Base-by-base conservation (phyloP, 2,797 vertebrate genomes). In the Chelon labrosus region DNA sequence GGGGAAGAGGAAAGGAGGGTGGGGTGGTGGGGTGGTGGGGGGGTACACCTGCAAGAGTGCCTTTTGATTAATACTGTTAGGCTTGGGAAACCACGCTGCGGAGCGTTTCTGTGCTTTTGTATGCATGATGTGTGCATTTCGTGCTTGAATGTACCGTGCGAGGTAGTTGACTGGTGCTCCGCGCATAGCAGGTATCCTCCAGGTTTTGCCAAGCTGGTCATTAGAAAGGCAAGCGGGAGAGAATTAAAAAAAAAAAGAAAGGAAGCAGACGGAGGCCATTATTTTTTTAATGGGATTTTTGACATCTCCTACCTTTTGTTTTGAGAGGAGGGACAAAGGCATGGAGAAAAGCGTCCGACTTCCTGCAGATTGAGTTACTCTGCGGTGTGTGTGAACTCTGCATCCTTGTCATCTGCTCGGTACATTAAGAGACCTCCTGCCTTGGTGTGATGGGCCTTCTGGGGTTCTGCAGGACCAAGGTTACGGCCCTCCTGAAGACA, bases 211-310 rank as follows among this genome's bases (percentile, higher is more conserved):
- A 72, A 80, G 56, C 69, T 53, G 82, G 84, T 86, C 85, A 88
- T 91, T 92, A 92, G 78, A 88, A 87, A 88, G 87, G 74, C 87
- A 86, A 84, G 76, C 79, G 66, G 75, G 82, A 82, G 76, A 77
- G 77, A 71, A 84, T 70, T 27, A 27, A 27, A 27, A 27, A 58
- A 27, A 58, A 68, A 58, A 70, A 63, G 72, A 83, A 77, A 83
- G 74, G 75, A 85, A 92, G 82, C 92, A 91, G 88, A 88, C 91
- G 91, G 90, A 89, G 83, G 84, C 75, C 79, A 93, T 93, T 93
- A 91, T 88, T 88, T 86, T 12, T 92, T 91, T 92, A 91, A 92
- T 92, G 87, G 90, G 87, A 84, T 89, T 91, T 91, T 87, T 87
- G 85, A 92, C 90, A 93, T 90, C 88, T 77, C 80, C 68, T 85